These are phyloP conservation scores for Drosophila quasianomalipes DNA, from an alignment of 2,888 invertebrate genomes.

Conservation along the genomic window DNA sequence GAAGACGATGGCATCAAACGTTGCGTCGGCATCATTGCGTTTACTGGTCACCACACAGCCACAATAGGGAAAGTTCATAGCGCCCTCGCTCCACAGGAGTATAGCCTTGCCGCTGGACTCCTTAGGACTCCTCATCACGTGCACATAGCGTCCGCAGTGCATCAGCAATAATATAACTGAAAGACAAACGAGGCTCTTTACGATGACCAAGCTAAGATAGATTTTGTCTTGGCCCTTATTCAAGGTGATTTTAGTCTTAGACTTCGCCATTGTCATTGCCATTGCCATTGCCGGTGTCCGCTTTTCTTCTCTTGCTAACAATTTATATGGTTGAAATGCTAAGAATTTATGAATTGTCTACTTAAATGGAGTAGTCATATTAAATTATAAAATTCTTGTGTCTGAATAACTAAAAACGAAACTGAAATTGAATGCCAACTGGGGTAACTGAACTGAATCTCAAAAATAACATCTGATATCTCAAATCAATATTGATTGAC, in stretches of 20 bases:
- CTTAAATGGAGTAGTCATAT: conserved; percentile 1
- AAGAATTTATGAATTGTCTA: conserved; percentile 3
- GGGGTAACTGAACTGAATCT: neutral
- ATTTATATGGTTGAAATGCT: conserved; percentile 17
- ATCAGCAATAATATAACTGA: conserved; percentile 7
- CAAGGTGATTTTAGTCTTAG: neutral
- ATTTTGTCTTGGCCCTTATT: neutral
- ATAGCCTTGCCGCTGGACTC: neutral
- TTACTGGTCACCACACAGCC: conserved; percentile 23
- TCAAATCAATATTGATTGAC: neutral
- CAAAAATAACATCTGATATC: neutral
- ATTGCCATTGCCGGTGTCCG: neutral
- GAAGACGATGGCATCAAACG: conserved; percentile 21
- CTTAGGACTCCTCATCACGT: neutral
- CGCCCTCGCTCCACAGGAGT: conserved; percentile 8
- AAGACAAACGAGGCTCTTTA: conserved; percentile 9
- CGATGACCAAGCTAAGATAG: neutral
- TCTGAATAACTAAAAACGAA: neutral
- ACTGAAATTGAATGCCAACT: conserved; percentile 6
- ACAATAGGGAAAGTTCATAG: conserved; percentile 1
- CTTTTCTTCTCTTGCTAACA: neutral
- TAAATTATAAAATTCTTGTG: neutral
- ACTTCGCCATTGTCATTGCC: neutral
- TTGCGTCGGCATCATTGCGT: neutral
- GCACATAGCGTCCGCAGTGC: neutral